Percentiles rank a stretch among this genome's conserved stretches.
phyloP scores from a whole-genome alignment of 2,797 vertebrate genomes.

The Lemur catta region DNA sequence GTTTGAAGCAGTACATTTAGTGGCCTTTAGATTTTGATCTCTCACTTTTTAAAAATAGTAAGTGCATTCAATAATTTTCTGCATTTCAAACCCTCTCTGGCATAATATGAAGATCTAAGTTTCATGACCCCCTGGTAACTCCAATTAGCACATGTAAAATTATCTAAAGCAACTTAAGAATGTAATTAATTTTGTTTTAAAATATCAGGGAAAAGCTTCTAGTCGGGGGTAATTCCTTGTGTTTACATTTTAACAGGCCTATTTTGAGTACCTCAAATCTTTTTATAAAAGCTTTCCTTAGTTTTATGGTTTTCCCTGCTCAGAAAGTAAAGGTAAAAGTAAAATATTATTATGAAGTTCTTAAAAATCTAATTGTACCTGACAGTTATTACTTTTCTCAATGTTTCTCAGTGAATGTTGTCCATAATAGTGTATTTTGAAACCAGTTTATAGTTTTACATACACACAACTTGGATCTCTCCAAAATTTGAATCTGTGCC shows the following conservation, averaged over 20 bases:
- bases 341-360: background rate
- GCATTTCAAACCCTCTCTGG: background rate
- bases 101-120: background rate
- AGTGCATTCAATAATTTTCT: slow-evolving; percentile 21
- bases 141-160: slow-evolving; percentile 16
- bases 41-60: background rate
- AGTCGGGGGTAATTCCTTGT: background rate
- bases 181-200: slow-evolving; percentile 42
- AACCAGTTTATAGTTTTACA: background rate
- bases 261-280: slow-evolving; percentile 22
- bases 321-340: background rate
- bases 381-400: slow-evolving; percentile 1
- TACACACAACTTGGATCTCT: background rate
- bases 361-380: slow-evolving; percentile 27
- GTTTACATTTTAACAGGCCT: background rate
- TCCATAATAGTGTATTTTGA: background rate
- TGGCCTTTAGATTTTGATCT: background rate
- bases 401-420: background rate
- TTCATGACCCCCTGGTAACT: background rate
- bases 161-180: background rate
- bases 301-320: background rate
- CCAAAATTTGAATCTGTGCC: background rate
- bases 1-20: background rate
- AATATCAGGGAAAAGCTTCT: slow-evolving; percentile 42
- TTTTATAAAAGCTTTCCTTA: background rate